Evolutionary conservation across 2,888 invertebrate species (phyloP).

Genomic region (Liodrosophila aerea): DNA sequence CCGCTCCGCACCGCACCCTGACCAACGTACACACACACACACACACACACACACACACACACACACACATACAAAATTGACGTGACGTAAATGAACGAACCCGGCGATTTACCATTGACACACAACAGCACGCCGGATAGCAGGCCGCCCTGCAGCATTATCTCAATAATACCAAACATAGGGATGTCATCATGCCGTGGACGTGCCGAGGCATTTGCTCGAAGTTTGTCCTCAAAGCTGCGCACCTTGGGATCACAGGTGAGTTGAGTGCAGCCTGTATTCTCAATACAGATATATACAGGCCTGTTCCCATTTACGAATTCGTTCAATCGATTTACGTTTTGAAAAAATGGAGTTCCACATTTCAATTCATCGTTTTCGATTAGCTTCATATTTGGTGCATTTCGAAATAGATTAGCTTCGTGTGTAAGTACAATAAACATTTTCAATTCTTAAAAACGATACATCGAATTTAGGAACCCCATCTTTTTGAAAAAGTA

Average conservation of each 20-base stretch:
- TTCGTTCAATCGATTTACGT: no score
- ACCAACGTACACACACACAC: neutral
- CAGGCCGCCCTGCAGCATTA: slow-evolving; percentile 87
- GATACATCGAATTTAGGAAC: no score
- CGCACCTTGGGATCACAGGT: slow-evolving; percentile 86
- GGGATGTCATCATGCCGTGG: slow-evolving; percentile 91
- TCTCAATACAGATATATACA: no score
- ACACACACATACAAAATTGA: slow-evolving; percentile 23
- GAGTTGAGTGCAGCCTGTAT: neutral
- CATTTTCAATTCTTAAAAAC: no score
- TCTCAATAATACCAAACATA: slow-evolving; percentile 86
- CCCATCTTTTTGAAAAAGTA: no score
- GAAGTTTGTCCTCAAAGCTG: slow-evolving; percentile 89
- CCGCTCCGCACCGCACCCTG: slow-evolving; percentile 50
- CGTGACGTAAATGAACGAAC: slow-evolving; percentile 81
- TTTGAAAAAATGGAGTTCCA: no score
- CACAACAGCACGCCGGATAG: slow-evolving; percentile 77
- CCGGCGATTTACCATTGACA: slow-evolving; percentile 81
- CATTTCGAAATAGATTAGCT: no score
- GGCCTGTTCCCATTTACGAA: no score
- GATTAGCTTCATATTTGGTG: no score
- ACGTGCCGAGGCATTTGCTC: slow-evolving; percentile 91
- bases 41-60: slow-evolving; percentile 3
- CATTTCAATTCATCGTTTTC: no score
- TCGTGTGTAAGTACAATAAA: no score